phyloP scores from a whole-genome alignment of 1,140 invertebrate genomes.

The Pseudomyrmex concolor region DNA sequence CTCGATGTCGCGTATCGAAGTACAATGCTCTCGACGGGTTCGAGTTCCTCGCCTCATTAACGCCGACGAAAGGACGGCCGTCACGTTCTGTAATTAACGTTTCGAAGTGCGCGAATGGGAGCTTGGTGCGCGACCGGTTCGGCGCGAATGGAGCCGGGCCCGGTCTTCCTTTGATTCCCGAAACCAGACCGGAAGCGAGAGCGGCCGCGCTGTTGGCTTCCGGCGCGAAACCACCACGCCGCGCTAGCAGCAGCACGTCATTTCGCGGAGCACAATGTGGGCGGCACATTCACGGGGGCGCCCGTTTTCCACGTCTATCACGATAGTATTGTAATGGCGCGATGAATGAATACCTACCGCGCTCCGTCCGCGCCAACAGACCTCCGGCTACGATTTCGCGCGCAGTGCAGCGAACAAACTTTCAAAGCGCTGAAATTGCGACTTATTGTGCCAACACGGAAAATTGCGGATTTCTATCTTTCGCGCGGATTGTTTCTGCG shows the following conservation, averaged over 20 bases:
- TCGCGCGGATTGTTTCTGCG: conserved; percentile 17
- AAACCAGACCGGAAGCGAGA: conserved; percentile 70
- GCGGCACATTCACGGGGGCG: background rate
- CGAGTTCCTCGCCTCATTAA: conserved; percentile 36
- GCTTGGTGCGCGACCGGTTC: conserved; percentile 19
- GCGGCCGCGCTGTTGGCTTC: conserved; percentile 61
- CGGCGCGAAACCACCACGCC: conserved; percentile 50
- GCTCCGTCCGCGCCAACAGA: background rate
- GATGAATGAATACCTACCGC: conserved; percentile 34
- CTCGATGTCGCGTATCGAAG: background rate
- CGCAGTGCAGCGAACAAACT: conserved; percentile 37
- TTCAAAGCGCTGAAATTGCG: conserved; percentile 56
- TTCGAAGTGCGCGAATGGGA: conserved; percentile 42
- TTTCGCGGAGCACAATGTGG: conserved; percentile 56
- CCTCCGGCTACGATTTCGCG: conserved; percentile 39
- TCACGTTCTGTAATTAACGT: conserved; percentile 66
- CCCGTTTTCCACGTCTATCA: conserved; percentile 50
- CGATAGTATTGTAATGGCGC: conserved; percentile 60
- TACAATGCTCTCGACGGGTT: conserved; percentile 8
- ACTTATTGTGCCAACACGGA: conserved; percentile 52
- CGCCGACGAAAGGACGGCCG: conserved; percentile 26
- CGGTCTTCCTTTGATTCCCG: conserved; percentile 70
- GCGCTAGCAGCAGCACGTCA: conserved; percentile 52
- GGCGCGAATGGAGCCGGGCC: conserved; percentile 50
- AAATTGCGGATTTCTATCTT: conserved; percentile 56